Percentiles rank a stretch among this genome's conserved stretches.
Evolutionary conservation across 2,113 vertebrate genomes (phyloP).

Genomic region (Cynoglossus semilaevis): DNA sequence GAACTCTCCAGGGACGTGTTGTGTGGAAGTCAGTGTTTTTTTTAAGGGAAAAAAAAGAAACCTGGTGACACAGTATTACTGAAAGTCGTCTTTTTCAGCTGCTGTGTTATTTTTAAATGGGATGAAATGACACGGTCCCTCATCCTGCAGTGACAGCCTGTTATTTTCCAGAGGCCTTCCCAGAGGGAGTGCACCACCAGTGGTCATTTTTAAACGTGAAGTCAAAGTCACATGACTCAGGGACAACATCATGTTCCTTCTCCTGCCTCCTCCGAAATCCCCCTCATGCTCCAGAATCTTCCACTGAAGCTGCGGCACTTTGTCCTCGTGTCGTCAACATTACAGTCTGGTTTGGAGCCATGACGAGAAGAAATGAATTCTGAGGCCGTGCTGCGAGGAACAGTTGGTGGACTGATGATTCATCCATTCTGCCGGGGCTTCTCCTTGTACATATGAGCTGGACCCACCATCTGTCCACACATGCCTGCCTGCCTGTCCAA

Average conservation of each 20-base stretch:
- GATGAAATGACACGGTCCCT: neutral
- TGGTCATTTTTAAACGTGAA: conserved; percentile 7
- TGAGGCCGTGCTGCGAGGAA: conserved; percentile 38
- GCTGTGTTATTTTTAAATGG: no score
- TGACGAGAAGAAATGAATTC: conserved; percentile 34
- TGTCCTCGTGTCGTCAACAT: neutral
- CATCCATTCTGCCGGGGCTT: conserved; percentile 59
- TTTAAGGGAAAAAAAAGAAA: no score
- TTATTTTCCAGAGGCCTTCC: neutral
- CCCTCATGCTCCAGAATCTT: neutral
- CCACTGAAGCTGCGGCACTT: neutral
- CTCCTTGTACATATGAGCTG: conserved; percentile 43
- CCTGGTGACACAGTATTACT: no score
- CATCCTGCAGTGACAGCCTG: neutral
- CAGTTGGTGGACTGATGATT: conserved; percentile 65
- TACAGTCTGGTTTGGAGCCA: conserved; percentile 1
- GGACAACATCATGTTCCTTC: neutral
- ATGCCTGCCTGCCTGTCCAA: conserved; percentile 37
- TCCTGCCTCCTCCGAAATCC: neutral
- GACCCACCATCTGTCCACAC: conserved; percentile 56
- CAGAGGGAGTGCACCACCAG: neutral
- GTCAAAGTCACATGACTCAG: conserved; percentile 8
- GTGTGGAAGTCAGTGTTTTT: no score
- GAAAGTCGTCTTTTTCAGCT: no score
- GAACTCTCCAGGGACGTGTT: no score